A percentile compares a stretch with the other conserved stretches of the same genome.
These are phyloP conservation scores for Baronia brevicornis DNA, from an alignment of 2,888 invertebrate species.

Conservation along the genomic window DNA sequence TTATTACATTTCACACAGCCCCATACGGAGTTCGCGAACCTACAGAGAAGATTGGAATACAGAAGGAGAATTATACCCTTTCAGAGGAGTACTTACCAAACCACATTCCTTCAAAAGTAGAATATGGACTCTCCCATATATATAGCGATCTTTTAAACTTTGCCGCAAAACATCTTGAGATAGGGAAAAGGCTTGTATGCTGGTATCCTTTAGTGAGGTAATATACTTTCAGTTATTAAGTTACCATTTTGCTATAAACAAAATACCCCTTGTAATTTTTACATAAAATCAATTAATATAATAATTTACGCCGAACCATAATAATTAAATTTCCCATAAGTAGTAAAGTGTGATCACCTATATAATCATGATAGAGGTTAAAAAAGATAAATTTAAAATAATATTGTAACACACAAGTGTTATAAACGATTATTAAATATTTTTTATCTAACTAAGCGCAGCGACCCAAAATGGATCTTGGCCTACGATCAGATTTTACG, in stretches of 20 bases:
- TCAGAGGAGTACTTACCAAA: slow-evolving; percentile 78
- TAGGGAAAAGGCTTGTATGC: slow-evolving; percentile 90
- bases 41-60: slow-evolving; percentile 88
- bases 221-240: slow-evolving; percentile 12
- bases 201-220: slow-evolving; percentile 96
- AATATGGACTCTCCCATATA: slow-evolving; percentile 88
- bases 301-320: no score
- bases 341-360: no score
- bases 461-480: no score
- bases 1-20: slow-evolving; percentile 71
- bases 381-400: no score
- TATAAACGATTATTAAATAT: no score
- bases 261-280: no score
- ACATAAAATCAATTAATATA: no score
- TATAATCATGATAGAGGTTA: no score
- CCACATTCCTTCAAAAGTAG: slow-evolving; percentile 90
- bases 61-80: slow-evolving; percentile 76
- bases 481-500: no score
- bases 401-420: no score
- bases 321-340: no score
- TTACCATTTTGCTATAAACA: neutral
- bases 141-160: slow-evolving; percentile 90
- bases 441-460: no score
- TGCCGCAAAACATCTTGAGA: slow-evolving; percentile 83
- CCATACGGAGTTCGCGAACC: slow-evolving; percentile 98